Base-by-base conservation (phyloP, 2,113 vertebrate genomes). In the Brachypodius melanocephalos region DNA sequence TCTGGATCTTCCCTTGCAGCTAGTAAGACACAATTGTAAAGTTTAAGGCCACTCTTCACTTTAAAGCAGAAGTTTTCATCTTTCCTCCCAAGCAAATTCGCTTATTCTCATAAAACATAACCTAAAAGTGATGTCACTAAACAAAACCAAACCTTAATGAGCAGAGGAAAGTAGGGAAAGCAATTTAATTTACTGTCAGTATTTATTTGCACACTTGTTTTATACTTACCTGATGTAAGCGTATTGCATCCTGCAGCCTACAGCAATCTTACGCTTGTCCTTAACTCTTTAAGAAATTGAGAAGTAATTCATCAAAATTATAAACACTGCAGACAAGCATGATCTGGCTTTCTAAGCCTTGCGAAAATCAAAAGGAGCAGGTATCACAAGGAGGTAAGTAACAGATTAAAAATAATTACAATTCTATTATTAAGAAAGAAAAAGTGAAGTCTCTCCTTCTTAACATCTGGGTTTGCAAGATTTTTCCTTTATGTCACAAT, bases 1-100 rank as follows among this genome's bases (percentile, higher is more conserved):
- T 99, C 98, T 5, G 99, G 98, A 82, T 98, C 98, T 67, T 98
- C 97, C 63, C 94, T 97, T 90, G 98, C 98, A 85, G 97, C 98
- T 98, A 69, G 87, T 78, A 31, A 92, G 81, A 91, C 73, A 97
- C 34, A 85, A 75, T 11, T 51, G 34, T 21, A 32, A 81, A 36
- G 19, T 52, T 85, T 74, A 87, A 85, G 79, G 58, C 19, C 28
- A 38, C 58, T 72, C 25, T 54, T 66, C 34, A 42, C 26, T 83
- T 85, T 49, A 61, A 77, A 72, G 49, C 45, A 52, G 17, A 34
- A 6, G 9, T 62, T 71, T 77, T 86, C 40, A 88, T 57, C 15
- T 65, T 65, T 78, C 63, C 43, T 81, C 40, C 52, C 29, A 32
- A 25, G 25, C 55, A 92, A 84, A 80, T 51, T 61, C 29, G 81